These are phyloP conservation scores for Exaiptasia diaphana DNA, from an alignment of 64 coral and sea anemone genomes.

Conservation along the genomic window DNA sequence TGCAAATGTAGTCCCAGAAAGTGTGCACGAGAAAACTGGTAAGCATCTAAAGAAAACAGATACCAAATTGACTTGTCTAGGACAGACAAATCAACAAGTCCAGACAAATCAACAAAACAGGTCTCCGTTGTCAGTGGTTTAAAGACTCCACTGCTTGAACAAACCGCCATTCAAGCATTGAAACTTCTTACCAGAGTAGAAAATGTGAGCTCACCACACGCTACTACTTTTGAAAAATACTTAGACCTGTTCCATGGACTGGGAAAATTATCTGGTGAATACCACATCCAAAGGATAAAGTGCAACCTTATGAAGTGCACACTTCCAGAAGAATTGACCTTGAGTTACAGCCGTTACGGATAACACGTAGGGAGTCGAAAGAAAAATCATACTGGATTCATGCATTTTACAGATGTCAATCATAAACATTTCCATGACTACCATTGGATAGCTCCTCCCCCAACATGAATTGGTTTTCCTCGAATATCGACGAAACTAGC, in stretches of 20 bases:
- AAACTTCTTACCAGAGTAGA: no score
- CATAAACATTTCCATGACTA: no score
- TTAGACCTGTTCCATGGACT: slow-evolving; percentile 1
- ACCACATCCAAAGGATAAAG: background rate
- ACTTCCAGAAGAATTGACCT: slow-evolving; percentile 27
- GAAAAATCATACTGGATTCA: no score
- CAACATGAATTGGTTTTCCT: no score
- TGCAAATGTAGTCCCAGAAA: background rate
- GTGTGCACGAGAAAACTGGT: background rate
- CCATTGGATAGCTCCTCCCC: no score
- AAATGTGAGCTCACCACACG: background rate
- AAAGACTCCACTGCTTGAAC: background rate
- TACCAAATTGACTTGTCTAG: slow-evolving; percentile 11
- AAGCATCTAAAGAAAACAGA: background rate
- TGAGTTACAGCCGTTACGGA: background rate
- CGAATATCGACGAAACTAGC: no score
- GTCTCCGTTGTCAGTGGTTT: slow-evolving; percentile 16
- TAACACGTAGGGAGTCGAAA: no score
- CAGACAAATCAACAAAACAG: background rate
- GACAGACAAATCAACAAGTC: background rate
- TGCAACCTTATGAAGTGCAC: background rate
- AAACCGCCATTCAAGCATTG: no score
- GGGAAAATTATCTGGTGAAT: background rate
- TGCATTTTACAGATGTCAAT: no score
- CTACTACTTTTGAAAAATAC: background rate